A percentile compares a stretch with the other conserved stretches of the same genome.
Conservation (phyloP, 2,113 vertebrate genomes). For the Prolemur simus region DNA sequence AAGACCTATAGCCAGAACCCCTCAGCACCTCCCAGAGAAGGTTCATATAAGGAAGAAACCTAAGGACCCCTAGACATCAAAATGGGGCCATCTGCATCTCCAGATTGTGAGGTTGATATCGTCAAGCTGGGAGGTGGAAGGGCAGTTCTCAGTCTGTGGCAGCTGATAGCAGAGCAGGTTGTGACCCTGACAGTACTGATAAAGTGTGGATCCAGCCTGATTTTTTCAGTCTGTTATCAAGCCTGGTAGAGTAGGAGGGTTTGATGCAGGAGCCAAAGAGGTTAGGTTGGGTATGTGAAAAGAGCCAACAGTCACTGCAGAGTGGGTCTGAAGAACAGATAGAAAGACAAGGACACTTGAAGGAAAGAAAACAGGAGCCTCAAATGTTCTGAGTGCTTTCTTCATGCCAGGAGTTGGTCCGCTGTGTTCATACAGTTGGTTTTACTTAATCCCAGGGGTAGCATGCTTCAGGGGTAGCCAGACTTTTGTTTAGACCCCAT, state of each 20-base stretch:
- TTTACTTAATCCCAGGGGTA: not conserved
- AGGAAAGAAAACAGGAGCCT: not conserved
- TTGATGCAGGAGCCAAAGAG: not conserved
- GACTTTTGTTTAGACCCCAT: not conserved
- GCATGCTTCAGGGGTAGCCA: not conserved
- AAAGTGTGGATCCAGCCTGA: not conserved
- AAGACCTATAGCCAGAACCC: not conserved
- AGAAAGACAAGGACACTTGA: not conserved
- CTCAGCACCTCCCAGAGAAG: not conserved
- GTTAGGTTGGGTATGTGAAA: not conserved
- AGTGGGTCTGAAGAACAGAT: not conserved
- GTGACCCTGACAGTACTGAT: not conserved
- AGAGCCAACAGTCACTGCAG: not conserved
- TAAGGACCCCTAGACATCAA: not conserved
- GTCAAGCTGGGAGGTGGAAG: not conserved
- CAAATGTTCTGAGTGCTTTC: fast-evolving
- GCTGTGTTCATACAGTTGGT: not conserved
- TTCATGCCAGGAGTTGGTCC: not conserved
- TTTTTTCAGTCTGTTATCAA: not conserved
- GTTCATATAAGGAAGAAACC: not conserved
- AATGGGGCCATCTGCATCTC: not conserved
- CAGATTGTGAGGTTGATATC: not conserved
- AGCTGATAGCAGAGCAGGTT: not conserved
- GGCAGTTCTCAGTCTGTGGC: not conserved
- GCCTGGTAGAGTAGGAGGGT: not conserved